Conservation (phyloP, 2,888 invertebrate species). For the Tetragnatha montana region DNA sequence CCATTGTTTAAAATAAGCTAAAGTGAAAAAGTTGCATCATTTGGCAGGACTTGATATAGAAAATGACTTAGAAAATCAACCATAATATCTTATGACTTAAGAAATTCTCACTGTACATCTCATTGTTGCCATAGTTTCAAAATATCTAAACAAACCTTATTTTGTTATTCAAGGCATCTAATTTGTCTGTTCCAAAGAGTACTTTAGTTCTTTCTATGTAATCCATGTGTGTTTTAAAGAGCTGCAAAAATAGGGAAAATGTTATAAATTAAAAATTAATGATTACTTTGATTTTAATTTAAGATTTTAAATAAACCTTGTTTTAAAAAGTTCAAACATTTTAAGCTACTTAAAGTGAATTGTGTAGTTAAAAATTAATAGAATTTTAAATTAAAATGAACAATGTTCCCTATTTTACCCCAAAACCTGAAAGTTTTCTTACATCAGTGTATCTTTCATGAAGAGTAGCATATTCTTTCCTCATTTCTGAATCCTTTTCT, state of each 20-base stretch:
- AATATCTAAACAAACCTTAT: slow-evolving; percentile 52
- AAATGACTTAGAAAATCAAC: too few relatives aligned
- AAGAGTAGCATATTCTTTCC: slow-evolving; percentile 96
- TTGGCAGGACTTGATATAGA: too few relatives aligned
- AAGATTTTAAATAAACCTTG: background rate
- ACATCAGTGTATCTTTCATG: slow-evolving; percentile 97
- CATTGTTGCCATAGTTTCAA: background rate
- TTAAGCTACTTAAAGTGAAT: too few relatives aligned
- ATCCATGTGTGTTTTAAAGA: slow-evolving; percentile 79
- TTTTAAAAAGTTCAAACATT: background rate
- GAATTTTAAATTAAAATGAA: too few relatives aligned
- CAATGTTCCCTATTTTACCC: too few relatives aligned
- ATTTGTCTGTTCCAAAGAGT: slow-evolving; percentile 85
- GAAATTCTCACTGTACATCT: too few relatives aligned
- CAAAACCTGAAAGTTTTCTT: slow-evolving; percentile 7
- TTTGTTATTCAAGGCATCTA: slow-evolving; percentile 66
- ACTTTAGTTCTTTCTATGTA: slow-evolving; percentile 99
- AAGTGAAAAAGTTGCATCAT: too few relatives aligned
- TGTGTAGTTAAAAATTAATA: too few relatives aligned
- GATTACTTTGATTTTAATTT: too few relatives aligned
- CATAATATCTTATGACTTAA: too few relatives aligned
- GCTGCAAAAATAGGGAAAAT: slow-evolving; percentile 70
- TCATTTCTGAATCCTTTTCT: slow-evolving; percentile 95
- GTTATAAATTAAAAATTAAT: too few relatives aligned
- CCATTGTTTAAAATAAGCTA: too few relatives aligned